Percentiles rank a stretch among this genome's conserved stretches.
These are phyloP conservation scores for Hedya salicella DNA, from an alignment of 2,888 invertebrate species.

Conservation along the genomic window DNA sequence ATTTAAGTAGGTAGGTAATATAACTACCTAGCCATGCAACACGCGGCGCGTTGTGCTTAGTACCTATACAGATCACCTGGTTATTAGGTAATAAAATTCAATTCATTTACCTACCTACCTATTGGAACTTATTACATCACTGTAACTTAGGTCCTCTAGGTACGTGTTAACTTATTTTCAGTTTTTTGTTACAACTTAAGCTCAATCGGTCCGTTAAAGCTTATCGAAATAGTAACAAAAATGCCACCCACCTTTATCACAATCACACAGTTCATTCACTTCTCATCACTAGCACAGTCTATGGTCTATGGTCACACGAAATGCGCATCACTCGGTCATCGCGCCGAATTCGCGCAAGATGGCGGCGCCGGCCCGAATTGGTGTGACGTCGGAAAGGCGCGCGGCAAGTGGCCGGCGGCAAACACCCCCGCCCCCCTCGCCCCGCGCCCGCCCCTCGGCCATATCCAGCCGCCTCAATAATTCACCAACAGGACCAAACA, in stretches of 20 bases:
- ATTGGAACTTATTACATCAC: no score
- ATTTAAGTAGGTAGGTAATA: no score
- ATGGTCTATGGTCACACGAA: slow-evolving; percentile 24
- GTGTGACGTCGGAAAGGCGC: slow-evolving; percentile 77
- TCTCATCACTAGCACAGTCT: slow-evolving; percentile 26
- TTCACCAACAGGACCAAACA: slow-evolving; percentile 72
- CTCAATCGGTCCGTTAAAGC: neutral
- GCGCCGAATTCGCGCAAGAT: slow-evolving; percentile 48
- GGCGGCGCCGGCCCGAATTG: slow-evolving; percentile 68
- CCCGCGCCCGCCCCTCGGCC: slow-evolving; percentile 51
- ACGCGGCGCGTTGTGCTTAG: no score
- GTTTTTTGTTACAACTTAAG: neutral
- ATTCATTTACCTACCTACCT: no score
- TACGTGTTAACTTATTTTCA: neutral
- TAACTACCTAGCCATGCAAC: no score
- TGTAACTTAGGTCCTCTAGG: no score
- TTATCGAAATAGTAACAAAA: neutral
- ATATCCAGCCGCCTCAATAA: slow-evolving; percentile 76
- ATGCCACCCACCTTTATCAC: slow-evolving; percentile 25
- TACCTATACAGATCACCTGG: no score
- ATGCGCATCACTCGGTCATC: slow-evolving; percentile 29
- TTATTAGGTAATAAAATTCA: no score
- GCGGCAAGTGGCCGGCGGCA: slow-evolving; percentile 63
- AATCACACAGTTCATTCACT: slow-evolving; percentile 32
- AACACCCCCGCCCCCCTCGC: slow-evolving; percentile 48